A percentile compares a stretch with the other conserved stretches of the same genome.
Evolutionary conservation across 1,140 invertebrate genomes (phyloP).

Genomic region (Leguminivora glycinivorella): DNA sequence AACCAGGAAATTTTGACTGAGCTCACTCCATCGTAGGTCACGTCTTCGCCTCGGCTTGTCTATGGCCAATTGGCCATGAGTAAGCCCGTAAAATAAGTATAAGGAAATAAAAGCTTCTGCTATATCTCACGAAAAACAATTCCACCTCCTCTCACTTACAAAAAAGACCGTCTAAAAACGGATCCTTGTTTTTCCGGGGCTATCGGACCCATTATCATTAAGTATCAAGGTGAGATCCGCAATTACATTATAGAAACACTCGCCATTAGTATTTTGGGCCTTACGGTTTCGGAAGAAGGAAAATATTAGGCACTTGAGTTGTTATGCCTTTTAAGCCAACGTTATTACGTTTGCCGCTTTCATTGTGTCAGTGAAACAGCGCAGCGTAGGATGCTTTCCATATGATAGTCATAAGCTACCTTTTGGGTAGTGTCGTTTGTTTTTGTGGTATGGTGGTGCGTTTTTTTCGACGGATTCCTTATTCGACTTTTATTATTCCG

Average conservation of each 20-base stretch:
- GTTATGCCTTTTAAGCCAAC: slow-evolving; percentile 2
- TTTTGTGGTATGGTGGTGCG: too few relatives aligned
- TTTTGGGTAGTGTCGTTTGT: slow-evolving; percentile 34
- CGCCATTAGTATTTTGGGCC: not conserved
- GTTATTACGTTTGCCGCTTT: slow-evolving; percentile 18
- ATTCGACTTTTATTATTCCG: too few relatives aligned
- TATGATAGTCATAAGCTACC: slow-evolving; percentile 38
- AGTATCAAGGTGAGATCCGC: slow-evolving; percentile 18
- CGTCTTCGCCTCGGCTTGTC: too few relatives aligned
- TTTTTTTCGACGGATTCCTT: too few relatives aligned
- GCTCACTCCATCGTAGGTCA: too few relatives aligned
- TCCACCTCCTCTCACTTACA: not conserved
- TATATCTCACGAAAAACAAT: not conserved
- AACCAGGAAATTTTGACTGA: too few relatives aligned
- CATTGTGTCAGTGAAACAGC: not conserved
- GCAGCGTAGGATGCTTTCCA: slow-evolving; percentile 38
- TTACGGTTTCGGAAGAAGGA: not conserved
- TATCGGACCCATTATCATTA: slow-evolving; percentile 23
- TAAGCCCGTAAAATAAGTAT: too few relatives aligned
- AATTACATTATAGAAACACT: slow-evolving; percentile 21
- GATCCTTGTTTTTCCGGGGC: not conserved
- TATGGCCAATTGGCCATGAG: too few relatives aligned
- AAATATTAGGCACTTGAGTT: not conserved
- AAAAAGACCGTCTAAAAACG: slow-evolving; percentile 8
- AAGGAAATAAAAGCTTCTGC: not conserved